Percentiles rank a stretch among this genome's conserved stretches.
phyloP scores from a whole-genome alignment of 2,113 vertebrate species.

The Muscicapa adusta region DNA sequence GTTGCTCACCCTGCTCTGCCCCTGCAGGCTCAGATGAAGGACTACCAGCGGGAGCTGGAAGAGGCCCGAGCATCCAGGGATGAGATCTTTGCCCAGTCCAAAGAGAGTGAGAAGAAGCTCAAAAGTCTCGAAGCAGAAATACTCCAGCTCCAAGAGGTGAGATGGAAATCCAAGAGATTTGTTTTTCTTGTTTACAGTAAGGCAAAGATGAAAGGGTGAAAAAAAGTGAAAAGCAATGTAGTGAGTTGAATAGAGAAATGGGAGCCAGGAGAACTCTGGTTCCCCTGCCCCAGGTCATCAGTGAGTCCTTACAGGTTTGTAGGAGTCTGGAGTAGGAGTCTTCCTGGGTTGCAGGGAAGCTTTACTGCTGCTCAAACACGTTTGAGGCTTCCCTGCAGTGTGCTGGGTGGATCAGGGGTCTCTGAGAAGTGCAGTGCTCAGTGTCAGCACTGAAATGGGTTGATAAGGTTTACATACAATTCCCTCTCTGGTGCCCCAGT shows the following conservation, averaged over 20 bases:
- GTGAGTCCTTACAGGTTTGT: background rate
- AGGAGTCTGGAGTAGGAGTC: background rate
- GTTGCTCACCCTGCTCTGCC: background rate
- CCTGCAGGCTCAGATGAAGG: slow-evolving; percentile 92
- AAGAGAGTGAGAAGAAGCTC: slow-evolving; percentile 96
- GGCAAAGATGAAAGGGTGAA: background rate
- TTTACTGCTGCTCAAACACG: background rate
- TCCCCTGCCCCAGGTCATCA: background rate
- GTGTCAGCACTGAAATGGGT: background rate
- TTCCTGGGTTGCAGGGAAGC: background rate
- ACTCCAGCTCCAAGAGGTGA: slow-evolving; percentile 93
- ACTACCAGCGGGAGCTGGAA: slow-evolving; percentile 94
- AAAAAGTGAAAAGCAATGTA: background rate
- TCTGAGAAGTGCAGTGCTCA: background rate
- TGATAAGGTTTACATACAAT: background rate
- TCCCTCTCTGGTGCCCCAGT: background rate
- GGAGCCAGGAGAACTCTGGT: background rate
- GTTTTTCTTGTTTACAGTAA: background rate
- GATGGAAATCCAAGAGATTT: background rate
- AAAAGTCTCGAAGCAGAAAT: slow-evolving; percentile 94
- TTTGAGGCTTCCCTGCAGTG: background rate
- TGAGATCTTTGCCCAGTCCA: slow-evolving; percentile 95
- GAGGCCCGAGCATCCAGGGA: slow-evolving; percentile 93
- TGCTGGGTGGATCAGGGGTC: background rate
- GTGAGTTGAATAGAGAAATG: background rate